A percentile compares a stretch with the other conserved stretches of the same genome.
Conservation (phyloP, 2,797 vertebrate genomes). For the Pempheris klunzingeri region DNA sequence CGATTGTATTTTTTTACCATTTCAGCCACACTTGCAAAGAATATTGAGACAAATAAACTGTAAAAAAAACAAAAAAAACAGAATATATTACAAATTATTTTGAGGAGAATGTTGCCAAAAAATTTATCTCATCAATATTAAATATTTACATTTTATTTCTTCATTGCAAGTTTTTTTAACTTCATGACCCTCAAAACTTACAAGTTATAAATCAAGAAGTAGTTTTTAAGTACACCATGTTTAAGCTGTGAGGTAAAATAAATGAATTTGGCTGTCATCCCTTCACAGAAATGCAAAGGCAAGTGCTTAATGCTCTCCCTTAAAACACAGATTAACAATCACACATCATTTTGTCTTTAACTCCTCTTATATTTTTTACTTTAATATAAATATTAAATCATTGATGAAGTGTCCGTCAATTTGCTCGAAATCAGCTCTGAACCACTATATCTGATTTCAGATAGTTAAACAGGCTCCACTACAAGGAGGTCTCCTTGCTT, state of each 20-base stretch:
- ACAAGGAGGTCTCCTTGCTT: neutral
- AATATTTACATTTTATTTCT: conserved; percentile 23
- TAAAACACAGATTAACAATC: conserved; percentile 20
- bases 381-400: conserved; percentile 6
- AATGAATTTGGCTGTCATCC: neutral
- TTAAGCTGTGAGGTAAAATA: neutral
- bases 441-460: conserved; percentile 8
- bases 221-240: neutral
- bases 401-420: conserved; percentile 8
- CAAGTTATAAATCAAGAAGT: neutral
- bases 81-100: conserved; percentile 65
- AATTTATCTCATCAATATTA: conserved; percentile 30
- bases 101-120: conserved; percentile 61
- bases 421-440: conserved; percentile 25
- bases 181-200: neutral
- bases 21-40: conserved; percentile 62
- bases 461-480: neutral
- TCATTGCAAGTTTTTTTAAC: neutral
- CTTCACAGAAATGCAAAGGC: conserved; percentile 20
- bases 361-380: neutral
- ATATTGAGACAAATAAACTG: conserved; percentile 49
- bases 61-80: conserved; percentile 53
- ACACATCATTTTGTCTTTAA: conserved; percentile 8
- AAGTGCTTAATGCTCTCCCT: conserved; percentile 23
- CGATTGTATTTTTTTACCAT: conserved; percentile 60